Evolutionary conservation across 2,888 invertebrate species (phyloP), one percentile per base, ranked within the genome.

Genomic region (Villa cingulata): DNA sequence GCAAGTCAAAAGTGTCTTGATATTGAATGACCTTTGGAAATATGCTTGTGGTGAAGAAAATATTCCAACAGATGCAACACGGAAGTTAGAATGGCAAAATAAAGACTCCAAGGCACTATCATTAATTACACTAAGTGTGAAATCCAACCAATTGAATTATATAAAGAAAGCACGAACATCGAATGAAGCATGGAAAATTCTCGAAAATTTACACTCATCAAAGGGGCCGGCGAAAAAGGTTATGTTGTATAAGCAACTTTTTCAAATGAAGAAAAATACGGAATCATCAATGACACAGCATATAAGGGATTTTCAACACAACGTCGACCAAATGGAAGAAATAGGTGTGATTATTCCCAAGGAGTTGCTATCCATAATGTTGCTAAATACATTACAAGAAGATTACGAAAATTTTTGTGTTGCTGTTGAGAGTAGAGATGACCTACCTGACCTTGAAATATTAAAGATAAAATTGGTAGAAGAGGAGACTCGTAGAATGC

Each of bases 11-110:
- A n/a, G n/a, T n/a, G n/a, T n/a, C n/a, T n/a, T n/a, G n/a, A n/a
- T n/a, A n/a, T n/a, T n/a, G 19, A 15, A 51, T 37, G 49, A 51
- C 45, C 39, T 49, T n/a, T 47, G 51, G 51, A n/a, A n/a, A 10
- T 49, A 42, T 45, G 43, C 36, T 20, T 39, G 16, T 36, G 51
- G 46, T 23, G 29, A 43, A 20, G 34, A 43, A 19, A 16, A 16
- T 7, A 16, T 17, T n/a, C 37, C 44, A 16, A 6, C 18, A 20
- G 44, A 19, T 10, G 42, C 12, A n/a, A n/a, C n/a, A n/a, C n/a
- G n/a, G 17, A 41, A 15, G 32, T 32, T 10, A 16, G 43, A 41
- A 12, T 48, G 51, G 48, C 15, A 27, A 12, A 27, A 15, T 10
- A 48, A 51, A 20, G 48, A 51, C 43, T 37, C 17, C 14, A 46